Conservation (phyloP, 2,113 vertebrate species). For the Carettochelys insculpta region DNA sequence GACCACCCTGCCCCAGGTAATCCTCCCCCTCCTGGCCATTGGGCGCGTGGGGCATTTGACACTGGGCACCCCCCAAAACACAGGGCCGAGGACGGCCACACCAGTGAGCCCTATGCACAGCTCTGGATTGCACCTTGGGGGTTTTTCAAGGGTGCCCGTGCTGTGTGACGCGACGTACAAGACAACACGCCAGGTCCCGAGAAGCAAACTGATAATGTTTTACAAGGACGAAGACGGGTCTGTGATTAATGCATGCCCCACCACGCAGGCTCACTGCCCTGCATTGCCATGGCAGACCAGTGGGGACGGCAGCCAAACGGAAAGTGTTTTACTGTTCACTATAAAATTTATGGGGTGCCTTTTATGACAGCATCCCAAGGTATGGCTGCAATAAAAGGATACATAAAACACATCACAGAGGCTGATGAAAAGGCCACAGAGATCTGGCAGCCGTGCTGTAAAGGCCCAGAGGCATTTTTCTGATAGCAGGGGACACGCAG, state of each 20-base stretch:
- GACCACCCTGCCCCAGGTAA: too few species aligned
- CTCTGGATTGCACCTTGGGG: accelerated
- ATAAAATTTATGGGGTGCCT: conserved; percentile 41
- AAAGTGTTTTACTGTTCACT: neutral
- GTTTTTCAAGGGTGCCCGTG: neutral
- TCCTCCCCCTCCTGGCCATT: too few species aligned
- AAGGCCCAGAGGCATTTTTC: neutral
- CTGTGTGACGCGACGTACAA: neutral
- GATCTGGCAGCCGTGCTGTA: neutral
- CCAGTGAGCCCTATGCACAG: too few species aligned
- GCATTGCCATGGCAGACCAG: accelerated
- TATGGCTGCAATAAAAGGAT: neutral
- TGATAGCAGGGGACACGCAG: accelerated
- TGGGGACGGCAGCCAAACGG: neutral
- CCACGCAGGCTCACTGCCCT: neutral
- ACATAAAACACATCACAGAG: neutral
- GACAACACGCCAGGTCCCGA: neutral
- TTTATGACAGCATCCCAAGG: conserved; percentile 1
- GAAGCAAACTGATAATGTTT: neutral
- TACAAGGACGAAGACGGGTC: neutral
- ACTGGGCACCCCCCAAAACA: too few species aligned
- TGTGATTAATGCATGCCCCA: neutral
- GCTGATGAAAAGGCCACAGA: neutral
- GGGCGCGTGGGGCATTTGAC: too few species aligned
- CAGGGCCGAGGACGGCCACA: too few species aligned